Base-by-base conservation (phyloP, 1,140 invertebrate genomes). In the Elysia chlorotica region DNA sequence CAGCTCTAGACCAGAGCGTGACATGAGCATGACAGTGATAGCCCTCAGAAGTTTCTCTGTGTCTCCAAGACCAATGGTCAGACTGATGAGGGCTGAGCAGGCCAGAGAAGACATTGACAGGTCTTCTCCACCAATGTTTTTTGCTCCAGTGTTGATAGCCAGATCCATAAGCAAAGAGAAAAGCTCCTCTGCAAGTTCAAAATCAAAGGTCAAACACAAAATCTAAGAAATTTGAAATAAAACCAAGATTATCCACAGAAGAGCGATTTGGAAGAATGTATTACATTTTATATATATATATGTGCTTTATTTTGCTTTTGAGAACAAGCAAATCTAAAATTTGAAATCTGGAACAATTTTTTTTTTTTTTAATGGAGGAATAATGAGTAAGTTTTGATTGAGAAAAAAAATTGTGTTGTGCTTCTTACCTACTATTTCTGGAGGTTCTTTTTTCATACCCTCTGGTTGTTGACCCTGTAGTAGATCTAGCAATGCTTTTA, bases 51-150 rank as follows among this genome's bases (percentile, higher is more conserved):
- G 91, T 83, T 96, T 94, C 36, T 95, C 95, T n/a, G 96, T 96
- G 83, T 97, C 94, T 1, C 96, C 96, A 70, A 94, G 89, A 0
- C 96, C 95, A n/a, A 97, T 93, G 33, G 95, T 94, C 57, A 98
- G 89, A 72, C 94, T 95, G 35, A 98, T 90, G 1, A 99, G 89
- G 82, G 95, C 96, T 2, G 95, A 93, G 87, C 95, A 96, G 54
- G 95, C 94, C 67, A 96, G 90, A 31, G 95, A 92, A 38, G 93
- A 95, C 75, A 96, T 90, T 78, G 90, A 84, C 14, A 79, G 65
- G 33, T 79, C 80, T 6, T 79, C 79, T 48, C 81, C 78, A 2
- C 76, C 70, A 2, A 74, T 65, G 31, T 79, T 71, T 23, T 78
- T 75, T 23, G 74, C 61, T 38, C 75, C 75, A 28, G 70, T 48